Base-by-base conservation (phyloP, 2,113 vertebrate species). In the Seriola dumerili region DNA sequence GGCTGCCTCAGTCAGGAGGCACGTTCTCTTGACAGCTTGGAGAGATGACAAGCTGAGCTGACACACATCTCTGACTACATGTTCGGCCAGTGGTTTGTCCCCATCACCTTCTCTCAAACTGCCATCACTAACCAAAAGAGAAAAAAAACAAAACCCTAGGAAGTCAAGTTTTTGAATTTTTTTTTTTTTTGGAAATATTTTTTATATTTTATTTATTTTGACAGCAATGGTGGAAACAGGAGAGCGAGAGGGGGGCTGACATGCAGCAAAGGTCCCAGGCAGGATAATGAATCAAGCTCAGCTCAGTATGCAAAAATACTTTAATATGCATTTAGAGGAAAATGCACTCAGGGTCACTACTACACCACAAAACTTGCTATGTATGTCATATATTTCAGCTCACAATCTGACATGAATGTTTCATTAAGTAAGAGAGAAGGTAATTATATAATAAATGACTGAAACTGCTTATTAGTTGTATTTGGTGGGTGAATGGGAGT, bases 1-100 rank as follows among this genome's bases (percentile, higher is more conserved):
- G 91, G 88, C 87, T 85, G 85, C 84, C 59, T 87, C 79, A 71
- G 81, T 85, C 80, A 85, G 57, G 73, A 77, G 89, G 79, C 92
- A 71, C 70, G 69, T 89, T 78, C 85, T 87, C 55, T 57, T 94
- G 94, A 95, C 92, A 91, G 85, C 86, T 91, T 44, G 3, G 80
- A 84, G 84, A 90, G 80, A 89, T 80, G 89, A 91, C 90, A 89
- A 90, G 92, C 80, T 63, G 81, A 84, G 85, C 72, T 77, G 90
- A 91, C 88, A 93, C 83, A 85, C 84, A 88, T 88, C 88, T 83
- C 82, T 80, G 88, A 79, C 64, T 80, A 67, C 73, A 77, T 40
- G 46, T 48, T 72, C 65, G 77, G 86, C 78, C 61, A 59, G n/a
- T 32, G 82, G 83, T 86, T 84, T 74, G 74, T 85, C 66, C 46